Base-by-base conservation (phyloP, 2,797 vertebrate species). In the Myotis planiceps region DNA sequence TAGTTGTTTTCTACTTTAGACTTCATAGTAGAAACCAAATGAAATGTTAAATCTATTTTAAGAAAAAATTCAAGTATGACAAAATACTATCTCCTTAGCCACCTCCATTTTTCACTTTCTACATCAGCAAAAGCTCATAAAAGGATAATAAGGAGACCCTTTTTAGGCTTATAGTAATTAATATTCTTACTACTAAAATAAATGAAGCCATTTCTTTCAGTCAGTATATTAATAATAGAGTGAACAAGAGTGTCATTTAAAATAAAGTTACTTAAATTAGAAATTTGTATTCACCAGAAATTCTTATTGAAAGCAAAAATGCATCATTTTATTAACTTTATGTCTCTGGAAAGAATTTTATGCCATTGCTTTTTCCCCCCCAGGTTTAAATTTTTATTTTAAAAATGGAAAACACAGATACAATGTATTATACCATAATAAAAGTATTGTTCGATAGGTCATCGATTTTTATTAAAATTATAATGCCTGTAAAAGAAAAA, bases 351-450 rank as follows among this genome's bases (percentile, higher is more conserved):
- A 69, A 85, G 39, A 0, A 5, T n/a, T 71, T 68, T 65, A 60
- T 66, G 34, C 0, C 3, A 88, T 3, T 60, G 58, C 58, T 60
- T 60, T 60, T 14, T 29, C 6, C 4, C 21, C 3, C 58, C 80
- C 89, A 96, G 96, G 96, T 96, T 96, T 97, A 98, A 98, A 96
- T 97, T 94, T 98, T 99, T 98, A 99, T 98, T 98, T 98, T 93
- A 98, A 98, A 98, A 98, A 98, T 75, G 88, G 29, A 97, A 98
- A 98, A 93, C 97, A 97, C 97, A 97, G 89, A 96, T 96, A 76
- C 87, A 39, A 96, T 9, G 0, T 95, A 98, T 98, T 91, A 78
- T 90, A 94, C 55, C 88, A 87, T 95, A 97, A 91, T 90, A 96
- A 75, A 97, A 79, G 93, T 92, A 74, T 86, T 84, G 65, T 87